These are phyloP conservation scores for Ceryle rudis DNA, from an alignment of 2,797 vertebrate species.

Conservation along the genomic window DNA sequence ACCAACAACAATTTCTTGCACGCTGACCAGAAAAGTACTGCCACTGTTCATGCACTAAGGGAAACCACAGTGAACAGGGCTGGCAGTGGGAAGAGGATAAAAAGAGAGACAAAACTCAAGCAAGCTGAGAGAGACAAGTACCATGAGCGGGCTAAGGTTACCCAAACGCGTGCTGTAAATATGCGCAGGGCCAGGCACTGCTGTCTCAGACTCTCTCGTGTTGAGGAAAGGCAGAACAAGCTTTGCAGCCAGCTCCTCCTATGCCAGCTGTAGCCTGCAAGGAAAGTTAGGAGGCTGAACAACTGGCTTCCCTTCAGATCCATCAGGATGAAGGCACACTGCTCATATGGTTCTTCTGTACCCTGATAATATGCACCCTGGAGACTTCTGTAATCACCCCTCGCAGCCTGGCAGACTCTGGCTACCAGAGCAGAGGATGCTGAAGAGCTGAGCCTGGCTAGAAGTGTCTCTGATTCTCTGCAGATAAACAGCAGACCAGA, in stretches of 20 bases:
- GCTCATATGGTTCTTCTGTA: background rate
- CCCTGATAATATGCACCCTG: background rate
- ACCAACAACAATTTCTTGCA: background rate
- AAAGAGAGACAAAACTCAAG: background rate
- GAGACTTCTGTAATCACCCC: background rate
- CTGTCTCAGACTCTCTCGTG: background rate
- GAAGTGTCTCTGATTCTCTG: background rate
- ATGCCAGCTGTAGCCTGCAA: background rate
- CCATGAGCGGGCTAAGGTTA: background rate
- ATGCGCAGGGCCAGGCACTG: rapidly evolving
- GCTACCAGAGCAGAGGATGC: conserved; percentile 4
- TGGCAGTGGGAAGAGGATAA: background rate
- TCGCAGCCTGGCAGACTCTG: background rate
- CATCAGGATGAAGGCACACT: background rate
- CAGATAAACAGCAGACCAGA: conserved; percentile 25
- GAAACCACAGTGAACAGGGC: background rate
- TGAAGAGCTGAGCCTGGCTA: conserved; percentile 20
- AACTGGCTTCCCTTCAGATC: background rate
- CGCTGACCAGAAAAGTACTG: background rate
- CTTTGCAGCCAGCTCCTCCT: background rate
- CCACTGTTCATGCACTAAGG: background rate
- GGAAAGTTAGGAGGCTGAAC: background rate
- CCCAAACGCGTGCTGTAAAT: background rate
- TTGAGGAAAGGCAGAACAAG: background rate
- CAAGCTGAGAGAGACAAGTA: background rate